A percentile compares a stretch with the other conserved stretches of the same genome.
phyloP scores from a whole-genome alignment of 2,113 vertebrate species.

The Procavia capensis region DNA sequence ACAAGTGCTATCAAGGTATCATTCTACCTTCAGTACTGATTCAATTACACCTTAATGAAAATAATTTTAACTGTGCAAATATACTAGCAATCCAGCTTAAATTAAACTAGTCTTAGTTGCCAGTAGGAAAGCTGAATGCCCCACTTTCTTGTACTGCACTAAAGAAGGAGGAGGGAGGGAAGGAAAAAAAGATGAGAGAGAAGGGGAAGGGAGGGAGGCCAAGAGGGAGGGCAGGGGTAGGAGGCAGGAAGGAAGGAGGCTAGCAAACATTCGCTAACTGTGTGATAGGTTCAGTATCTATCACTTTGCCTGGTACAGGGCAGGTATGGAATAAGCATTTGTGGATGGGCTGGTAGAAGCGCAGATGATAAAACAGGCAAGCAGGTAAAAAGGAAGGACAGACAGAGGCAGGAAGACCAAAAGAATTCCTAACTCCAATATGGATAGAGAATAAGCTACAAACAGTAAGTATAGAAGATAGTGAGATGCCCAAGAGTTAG shows the following conservation, averaged over 20 bases:
- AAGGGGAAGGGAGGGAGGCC: too few relatives aligned
- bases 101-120: neutral
- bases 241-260: too few relatives aligned
- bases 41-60: neutral
- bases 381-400: neutral
- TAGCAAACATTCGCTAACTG: neutral
- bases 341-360: neutral
- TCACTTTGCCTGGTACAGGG: neutral
- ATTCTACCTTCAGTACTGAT: neutral
- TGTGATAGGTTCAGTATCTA: neutral
- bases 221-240: too few relatives aligned
- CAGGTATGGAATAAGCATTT: neutral
- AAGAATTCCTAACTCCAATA: neutral
- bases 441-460: fast-evolving
- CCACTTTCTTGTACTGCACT: neutral
- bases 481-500: neutral
- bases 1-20: neutral
- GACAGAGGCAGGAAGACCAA: neutral
- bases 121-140: neutral
- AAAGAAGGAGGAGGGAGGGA: neutral
- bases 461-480: neutral
- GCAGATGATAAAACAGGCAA: neutral
- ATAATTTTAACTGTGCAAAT: neutral
- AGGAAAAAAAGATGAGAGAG: neutral
- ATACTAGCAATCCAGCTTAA: neutral